Percentiles rank a stretch among this genome's conserved stretches.
Conservation (phyloP, 2,113 vertebrate genomes). For the Pelobates fuscus region DNA sequence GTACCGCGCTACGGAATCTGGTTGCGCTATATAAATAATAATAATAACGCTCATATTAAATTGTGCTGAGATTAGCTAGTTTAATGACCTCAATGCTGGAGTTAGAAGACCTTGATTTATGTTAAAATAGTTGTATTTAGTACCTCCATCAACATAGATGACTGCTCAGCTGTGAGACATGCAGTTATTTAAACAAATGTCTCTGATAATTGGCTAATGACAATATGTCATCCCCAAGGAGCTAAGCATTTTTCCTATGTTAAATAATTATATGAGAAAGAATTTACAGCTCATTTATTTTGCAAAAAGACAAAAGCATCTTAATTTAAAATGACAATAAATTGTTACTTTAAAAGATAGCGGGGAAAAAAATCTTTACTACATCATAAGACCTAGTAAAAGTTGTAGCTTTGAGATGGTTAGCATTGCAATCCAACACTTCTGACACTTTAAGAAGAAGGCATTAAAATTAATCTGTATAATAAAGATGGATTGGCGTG, state of each 20-base stretch:
- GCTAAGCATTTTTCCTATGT: background rate
- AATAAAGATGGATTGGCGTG: constrained; percentile 15
- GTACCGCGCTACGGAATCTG: too few species aligned
- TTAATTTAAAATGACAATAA: background rate
- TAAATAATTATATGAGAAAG: background rate
- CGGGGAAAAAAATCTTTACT: background rate
- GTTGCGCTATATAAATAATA: too few species aligned
- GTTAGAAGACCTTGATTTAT: background rate
- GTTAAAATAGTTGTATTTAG: background rate
- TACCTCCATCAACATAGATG: background rate
- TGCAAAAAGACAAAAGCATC: background rate
- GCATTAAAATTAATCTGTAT: constrained; percentile 11
- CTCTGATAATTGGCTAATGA: background rate
- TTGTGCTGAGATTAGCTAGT: too few species aligned
- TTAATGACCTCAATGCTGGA: too few species aligned
- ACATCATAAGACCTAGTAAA: background rate
- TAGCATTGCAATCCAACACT: background rate
- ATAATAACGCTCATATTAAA: too few species aligned
- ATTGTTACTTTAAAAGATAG: background rate
- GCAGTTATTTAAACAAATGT: background rate
- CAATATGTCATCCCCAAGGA: background rate
- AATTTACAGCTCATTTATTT: background rate
- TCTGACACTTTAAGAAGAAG: constrained; percentile 5
- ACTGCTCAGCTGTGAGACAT: background rate
- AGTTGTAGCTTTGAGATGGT: background rate